phyloP scores from a whole-genome alignment of 2,888 invertebrate genomes.

The Agriopis leucophaearia region DNA sequence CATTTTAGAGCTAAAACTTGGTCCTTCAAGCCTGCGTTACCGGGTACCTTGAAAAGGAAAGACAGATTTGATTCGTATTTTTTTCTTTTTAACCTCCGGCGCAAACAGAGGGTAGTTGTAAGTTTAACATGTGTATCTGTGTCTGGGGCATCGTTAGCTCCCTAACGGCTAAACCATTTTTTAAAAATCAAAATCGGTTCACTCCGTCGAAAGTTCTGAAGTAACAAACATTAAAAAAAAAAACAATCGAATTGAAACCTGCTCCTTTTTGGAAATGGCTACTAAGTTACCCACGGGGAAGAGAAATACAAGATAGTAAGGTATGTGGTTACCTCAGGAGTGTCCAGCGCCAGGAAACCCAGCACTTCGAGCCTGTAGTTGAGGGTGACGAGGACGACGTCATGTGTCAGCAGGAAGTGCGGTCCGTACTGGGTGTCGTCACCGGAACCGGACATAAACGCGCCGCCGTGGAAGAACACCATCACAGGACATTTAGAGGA shows the following conservation, averaged over 20 bases:
- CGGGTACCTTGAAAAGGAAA: slow-evolving; percentile 62
- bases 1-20: slow-evolving; percentile 68
- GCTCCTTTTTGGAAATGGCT: no score
- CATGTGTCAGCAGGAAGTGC: slow-evolving; percentile 68
- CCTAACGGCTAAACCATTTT: no score
- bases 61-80: not conserved
- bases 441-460: slow-evolving; percentile 70
- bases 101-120: no score
- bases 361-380: slow-evolving; percentile 71
- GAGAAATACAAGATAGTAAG: not conserved
- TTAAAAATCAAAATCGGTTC: no score
- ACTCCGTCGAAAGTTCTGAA: no score
- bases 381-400: slow-evolving; percentile 74
- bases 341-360: slow-evolving; percentile 62
- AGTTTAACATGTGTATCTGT: no score
- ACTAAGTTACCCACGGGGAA: no score
- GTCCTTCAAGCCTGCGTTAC: slow-evolving; percentile 75
- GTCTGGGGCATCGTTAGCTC: no score
- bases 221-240: no score
- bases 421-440: slow-evolving; percentile 67
- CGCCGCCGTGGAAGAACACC: slow-evolving; percentile 78
- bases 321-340: slow-evolving; percentile 21
- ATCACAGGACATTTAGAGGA: slow-evolving; percentile 63
- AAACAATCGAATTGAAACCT: no score
- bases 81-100: no score